These are phyloP conservation scores for Percopsis omiscomaycus DNA, from an alignment of 2,797 vertebrate genomes.

Conservation along the genomic window DNA sequence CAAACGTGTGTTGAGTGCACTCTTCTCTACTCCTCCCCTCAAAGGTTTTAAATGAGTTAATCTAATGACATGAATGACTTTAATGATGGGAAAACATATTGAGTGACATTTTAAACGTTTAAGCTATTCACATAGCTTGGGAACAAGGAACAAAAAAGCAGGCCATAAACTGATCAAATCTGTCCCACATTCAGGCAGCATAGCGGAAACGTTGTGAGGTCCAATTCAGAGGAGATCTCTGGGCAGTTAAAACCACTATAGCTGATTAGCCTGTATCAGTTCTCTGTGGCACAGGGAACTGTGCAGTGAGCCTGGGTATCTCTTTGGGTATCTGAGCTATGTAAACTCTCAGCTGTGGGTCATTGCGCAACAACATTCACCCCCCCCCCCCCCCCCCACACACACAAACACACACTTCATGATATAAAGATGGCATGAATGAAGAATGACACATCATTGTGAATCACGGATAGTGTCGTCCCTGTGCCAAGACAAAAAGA, in stretches of 20 bases:
- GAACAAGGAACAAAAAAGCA: conserved; percentile 19
- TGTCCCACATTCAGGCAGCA: conserved; percentile 46
- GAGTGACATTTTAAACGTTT: conserved; percentile 5
- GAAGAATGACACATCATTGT: conserved; percentile 40
- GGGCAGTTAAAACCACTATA: conserved; percentile 63
- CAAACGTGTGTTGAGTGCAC: too few species aligned
- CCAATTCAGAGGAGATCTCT: conserved; percentile 61
- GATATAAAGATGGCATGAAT: conserved; percentile 28
- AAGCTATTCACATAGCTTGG: conserved; percentile 6
- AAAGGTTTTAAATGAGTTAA: too few species aligned
- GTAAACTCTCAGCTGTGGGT: conserved; percentile 77
- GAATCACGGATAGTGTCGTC: conserved; percentile 48
- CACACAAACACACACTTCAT: conserved; percentile 9
- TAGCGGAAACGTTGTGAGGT: conserved; percentile 70
- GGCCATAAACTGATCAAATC: conserved; percentile 64
- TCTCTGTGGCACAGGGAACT: conserved; percentile 52
- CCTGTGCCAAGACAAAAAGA: conserved; percentile 19
- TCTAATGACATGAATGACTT: too few species aligned
- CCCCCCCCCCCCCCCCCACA: too few species aligned
- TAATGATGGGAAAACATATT: not conserved
- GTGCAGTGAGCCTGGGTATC: conserved; percentile 56
- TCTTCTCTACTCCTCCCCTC: too few species aligned
- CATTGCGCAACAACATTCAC: too few species aligned
- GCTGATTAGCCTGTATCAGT: conserved; percentile 72
- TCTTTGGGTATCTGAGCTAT: conserved; percentile 72